These are phyloP conservation scores for Ardeotis arabs DNA, from an alignment of 2,113 vertebrate species.

Conservation along the genomic window DNA sequence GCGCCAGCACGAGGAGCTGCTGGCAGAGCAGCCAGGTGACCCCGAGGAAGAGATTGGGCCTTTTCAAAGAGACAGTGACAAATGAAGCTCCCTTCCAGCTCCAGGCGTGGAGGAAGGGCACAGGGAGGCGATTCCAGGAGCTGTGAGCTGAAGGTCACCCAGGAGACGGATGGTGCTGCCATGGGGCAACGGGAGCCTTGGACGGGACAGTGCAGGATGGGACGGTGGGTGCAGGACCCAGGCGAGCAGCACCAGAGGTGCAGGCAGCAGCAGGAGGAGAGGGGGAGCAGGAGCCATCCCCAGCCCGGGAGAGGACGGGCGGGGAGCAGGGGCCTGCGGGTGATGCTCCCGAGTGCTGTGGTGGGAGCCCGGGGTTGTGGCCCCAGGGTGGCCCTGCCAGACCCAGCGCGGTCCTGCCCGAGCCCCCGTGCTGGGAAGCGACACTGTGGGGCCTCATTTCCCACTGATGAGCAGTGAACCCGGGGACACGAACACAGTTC, in stretches of 20 bases:
- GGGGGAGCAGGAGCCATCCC: not conserved
- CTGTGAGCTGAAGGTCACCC: not conserved
- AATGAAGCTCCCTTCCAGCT: constrained; percentile 10
- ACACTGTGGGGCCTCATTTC: not conserved
- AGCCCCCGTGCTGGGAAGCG: accelerated
- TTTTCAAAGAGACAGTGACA: constrained; percentile 71
- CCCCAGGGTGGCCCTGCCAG: not conserved
- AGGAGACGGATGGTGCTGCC: not conserved
- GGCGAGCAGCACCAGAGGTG: not conserved
- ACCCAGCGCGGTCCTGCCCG: accelerated
- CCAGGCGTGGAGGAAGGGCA: not conserved
- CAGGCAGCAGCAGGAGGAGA: not conserved
- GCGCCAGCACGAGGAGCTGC: not conserved
- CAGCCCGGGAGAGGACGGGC: accelerated
- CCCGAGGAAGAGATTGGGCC: constrained; percentile 1
- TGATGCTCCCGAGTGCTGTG: not conserved
- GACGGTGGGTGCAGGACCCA: accelerated
- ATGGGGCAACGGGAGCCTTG: accelerated
- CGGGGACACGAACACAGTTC: not conserved
- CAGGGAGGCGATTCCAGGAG: not conserved
- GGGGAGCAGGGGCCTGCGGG: not conserved
- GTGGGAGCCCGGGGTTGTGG: accelerated
- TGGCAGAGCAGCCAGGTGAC: constrained; percentile 47
- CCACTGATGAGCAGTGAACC: not conserved
- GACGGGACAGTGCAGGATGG: not conserved